Percentiles rank a stretch among this genome's conserved stretches.
Conservation (phyloP, 1,140 invertebrate species). For the Oryzaephilus surinamensis region DNA sequence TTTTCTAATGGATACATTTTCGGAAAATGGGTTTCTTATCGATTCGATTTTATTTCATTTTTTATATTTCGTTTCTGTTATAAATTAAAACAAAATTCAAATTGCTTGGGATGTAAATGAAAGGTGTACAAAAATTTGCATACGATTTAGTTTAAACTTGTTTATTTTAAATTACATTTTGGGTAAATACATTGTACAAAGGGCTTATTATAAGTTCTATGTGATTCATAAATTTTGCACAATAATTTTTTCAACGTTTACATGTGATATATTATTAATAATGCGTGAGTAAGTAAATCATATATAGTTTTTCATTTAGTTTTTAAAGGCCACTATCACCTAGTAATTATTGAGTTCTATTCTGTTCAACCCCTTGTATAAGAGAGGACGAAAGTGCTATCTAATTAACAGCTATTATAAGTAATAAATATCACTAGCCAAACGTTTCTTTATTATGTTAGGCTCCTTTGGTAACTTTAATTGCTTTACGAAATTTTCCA, state of each 20-base stretch:
- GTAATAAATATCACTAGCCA: conserved; percentile 25
- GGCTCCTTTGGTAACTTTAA: too few relatives aligned
- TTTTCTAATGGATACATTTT: too few relatives aligned
- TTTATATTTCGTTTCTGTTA: too few relatives aligned
- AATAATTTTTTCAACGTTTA: not conserved
- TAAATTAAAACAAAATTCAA: too few relatives aligned
- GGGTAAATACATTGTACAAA: conserved; percentile 17
- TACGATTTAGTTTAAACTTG: not conserved
- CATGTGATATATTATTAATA: conserved; percentile 12
- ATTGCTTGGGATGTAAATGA: too few relatives aligned
- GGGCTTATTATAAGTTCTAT: conserved; percentile 6
- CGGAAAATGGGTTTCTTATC: too few relatives aligned
- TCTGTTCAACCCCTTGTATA: conserved; percentile 26
- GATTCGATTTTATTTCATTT: too few relatives aligned
- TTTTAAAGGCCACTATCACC: conserved; percentile 23
- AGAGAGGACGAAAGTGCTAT: conserved; percentile 20
- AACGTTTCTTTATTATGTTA: too few relatives aligned
- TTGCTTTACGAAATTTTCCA: too few relatives aligned
- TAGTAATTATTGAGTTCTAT: conserved; percentile 15
- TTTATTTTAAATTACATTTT: conserved; percentile 6
- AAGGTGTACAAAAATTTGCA: too few relatives aligned
- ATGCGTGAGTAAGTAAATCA: conserved; percentile 5
- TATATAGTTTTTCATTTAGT: not conserved
- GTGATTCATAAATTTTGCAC: not conserved
- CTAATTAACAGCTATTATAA: conserved; percentile 22